Conservation (phyloP, 2,888 invertebrate species). For the Troglohyphantes excavatus region DNA sequence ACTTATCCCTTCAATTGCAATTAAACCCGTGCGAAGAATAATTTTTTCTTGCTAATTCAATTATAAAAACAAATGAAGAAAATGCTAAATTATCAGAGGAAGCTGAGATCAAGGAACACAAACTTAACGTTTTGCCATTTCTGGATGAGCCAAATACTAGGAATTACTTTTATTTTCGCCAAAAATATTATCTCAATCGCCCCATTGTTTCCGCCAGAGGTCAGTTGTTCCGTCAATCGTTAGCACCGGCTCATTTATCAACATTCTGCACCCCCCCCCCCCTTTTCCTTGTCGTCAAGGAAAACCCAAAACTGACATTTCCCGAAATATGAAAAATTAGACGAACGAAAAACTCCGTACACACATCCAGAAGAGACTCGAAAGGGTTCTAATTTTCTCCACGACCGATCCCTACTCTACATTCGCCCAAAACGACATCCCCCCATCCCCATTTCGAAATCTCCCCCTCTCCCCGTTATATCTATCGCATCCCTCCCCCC, state of each 20-base stretch:
- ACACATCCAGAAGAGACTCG: slow-evolving; percentile 30
- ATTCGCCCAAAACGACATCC: neutral
- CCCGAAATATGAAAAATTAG: slow-evolving; percentile 47
- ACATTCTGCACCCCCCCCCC: slow-evolving; percentile 52
- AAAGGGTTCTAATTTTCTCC: slow-evolving; percentile 78
- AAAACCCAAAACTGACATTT: neutral
- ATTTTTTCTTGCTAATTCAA: too few species aligned
- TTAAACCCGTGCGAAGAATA: too few species aligned
- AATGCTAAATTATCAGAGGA: too few species aligned
- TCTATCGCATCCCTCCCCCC: neutral
- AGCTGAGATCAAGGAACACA: too few species aligned
- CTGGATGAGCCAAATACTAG: too few species aligned
- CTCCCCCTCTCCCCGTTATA: neutral
- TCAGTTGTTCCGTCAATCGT: slow-evolving; percentile 73
- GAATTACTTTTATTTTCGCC: neutral
- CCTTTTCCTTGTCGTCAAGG: neutral
- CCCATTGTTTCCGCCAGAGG: slow-evolving; percentile 71
- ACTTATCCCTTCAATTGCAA: too few species aligned
- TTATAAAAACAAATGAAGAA: too few species aligned
- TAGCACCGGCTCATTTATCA: slow-evolving; percentile 75
- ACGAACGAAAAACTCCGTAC: slow-evolving; percentile 10
- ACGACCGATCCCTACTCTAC: slow-evolving; percentile 65
- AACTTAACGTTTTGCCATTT: too few species aligned
- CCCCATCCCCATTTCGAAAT: neutral
- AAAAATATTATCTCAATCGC: neutral